phyloP scores from a whole-genome alignment of 2,113 vertebrate genomes.

The Mustela nigripes region DNA sequence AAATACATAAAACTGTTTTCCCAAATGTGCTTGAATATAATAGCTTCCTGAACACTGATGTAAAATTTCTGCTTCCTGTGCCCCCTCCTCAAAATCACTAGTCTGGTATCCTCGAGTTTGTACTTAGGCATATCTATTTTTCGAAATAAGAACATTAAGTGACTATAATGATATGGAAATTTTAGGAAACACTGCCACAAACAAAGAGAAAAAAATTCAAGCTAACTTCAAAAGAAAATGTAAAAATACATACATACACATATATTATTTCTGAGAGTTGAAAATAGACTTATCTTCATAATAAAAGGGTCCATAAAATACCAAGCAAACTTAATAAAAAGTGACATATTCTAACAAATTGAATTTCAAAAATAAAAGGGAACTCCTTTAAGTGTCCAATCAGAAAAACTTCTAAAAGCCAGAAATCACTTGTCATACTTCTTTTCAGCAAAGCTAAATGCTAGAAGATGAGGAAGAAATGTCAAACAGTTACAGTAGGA shows the following conservation, averaged over 20 bases:
- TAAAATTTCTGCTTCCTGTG: background rate
- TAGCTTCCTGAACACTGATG: background rate
- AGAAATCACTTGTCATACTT: background rate
- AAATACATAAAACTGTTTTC: background rate
- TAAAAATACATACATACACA: background rate
- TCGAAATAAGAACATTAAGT: constrained; percentile 30
- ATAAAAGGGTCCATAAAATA: background rate
- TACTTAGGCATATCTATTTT: background rate
- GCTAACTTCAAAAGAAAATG: background rate
- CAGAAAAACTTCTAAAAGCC: background rate
- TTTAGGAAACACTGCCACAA: background rate
- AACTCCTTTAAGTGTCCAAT: background rate
- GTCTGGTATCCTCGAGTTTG: background rate
- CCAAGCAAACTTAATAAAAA: background rate
- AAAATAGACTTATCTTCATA: background rate
- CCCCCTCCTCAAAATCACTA: background rate
- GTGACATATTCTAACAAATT: background rate
- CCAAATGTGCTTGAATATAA: background rate
- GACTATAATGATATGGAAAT: background rate
- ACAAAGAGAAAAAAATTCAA: background rate
- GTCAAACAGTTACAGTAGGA: background rate
- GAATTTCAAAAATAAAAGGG: background rate
- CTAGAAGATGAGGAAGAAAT: background rate
- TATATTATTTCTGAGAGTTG: background rate
- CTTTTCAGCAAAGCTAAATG: background rate